Conservation (phyloP, 2,113 vertebrate species). For the Tauraco erythrolophus region DNA sequence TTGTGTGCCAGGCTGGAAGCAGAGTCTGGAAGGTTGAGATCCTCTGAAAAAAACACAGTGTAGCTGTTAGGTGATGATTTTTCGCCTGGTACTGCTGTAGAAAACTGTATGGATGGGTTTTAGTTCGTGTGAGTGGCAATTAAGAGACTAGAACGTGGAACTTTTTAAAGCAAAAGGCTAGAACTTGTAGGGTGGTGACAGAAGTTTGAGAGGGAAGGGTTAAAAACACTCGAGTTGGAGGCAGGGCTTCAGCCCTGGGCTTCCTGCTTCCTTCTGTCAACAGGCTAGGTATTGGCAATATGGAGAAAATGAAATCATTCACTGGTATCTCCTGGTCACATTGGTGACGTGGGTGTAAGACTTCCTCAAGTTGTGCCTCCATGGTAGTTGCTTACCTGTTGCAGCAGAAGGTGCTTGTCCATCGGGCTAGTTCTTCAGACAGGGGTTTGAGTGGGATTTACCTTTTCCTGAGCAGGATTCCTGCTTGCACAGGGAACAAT, state of each 20-base stretch:
- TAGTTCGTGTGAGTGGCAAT: fast-evolving
- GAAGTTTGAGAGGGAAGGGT: neutral
- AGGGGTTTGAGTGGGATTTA: fast-evolving
- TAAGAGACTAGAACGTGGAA: too few relatives aligned
- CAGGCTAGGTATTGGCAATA: too few relatives aligned
- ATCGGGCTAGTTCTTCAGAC: fast-evolving
- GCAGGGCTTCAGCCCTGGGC: neutral
- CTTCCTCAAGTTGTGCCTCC: too few relatives aligned
- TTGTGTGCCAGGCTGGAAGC: neutral
- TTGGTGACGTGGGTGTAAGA: fast-evolving
- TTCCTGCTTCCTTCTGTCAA: neutral
- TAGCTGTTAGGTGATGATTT: neutral
- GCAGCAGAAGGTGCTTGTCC: neutral
- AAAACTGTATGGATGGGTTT: fast-evolving
- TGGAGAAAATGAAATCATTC: neutral
- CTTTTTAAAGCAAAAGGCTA: neutral
- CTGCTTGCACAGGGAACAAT: fast-evolving
- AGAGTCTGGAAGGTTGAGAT: neutral
- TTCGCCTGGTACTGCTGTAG: neutral
- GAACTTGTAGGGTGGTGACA: neutral
- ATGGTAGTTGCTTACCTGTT: neutral
- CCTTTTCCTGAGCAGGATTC: neutral
- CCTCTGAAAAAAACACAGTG: fast-evolving
- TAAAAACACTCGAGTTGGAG: neutral
- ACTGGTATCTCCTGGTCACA: fast-evolving